A percentile compares a stretch with the other conserved stretches of the same genome.
phyloP scores from a whole-genome alignment of 2,888 invertebrate genomes.

The Thelaira solivaga region DNA sequence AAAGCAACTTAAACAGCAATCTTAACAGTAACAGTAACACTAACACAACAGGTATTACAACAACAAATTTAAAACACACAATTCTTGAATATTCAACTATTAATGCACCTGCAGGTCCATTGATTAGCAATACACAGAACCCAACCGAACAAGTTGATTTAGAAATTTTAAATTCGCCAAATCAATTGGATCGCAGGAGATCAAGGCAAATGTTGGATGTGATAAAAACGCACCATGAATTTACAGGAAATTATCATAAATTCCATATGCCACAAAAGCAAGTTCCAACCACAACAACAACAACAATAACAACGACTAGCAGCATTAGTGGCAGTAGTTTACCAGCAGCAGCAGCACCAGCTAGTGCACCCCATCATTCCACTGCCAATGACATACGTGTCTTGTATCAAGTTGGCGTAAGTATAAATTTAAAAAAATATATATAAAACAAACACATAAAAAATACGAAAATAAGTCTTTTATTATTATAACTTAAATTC shows the following conservation, averaged over 20 bases:
- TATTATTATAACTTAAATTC: no score
- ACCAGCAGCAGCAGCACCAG: constrained; percentile 5
- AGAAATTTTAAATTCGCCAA: constrained; percentile 42
- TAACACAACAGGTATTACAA: constrained; percentile 42
- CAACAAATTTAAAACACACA: constrained; percentile 66
- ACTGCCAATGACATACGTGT: constrained; percentile 78
- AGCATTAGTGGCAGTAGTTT: constrained; percentile 1
- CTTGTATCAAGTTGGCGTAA: constrained; percentile 81
- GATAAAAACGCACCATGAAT: constrained; percentile 65
- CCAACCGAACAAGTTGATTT: constrained; percentile 31
- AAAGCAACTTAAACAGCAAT: no score
- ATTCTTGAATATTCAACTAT: constrained; percentile 70
- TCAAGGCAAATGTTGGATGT: constrained; percentile 79
- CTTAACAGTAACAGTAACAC: no score
- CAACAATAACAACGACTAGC: neutral
- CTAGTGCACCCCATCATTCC: constrained; percentile 36
- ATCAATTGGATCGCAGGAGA: constrained; percentile 71
- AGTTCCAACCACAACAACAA: constrained; percentile 11
- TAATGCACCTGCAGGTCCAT: constrained; percentile 60
- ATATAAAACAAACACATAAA: no score
- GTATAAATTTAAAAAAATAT: constrained; percentile 56
- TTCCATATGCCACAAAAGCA: constrained; percentile 30
- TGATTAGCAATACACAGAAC: neutral
- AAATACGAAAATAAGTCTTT: no score
- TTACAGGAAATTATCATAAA: constrained; percentile 46